Evolutionary conservation across 2,888 invertebrate genomes (phyloP).

Genomic region (Acanthosepion esculentum): DNA sequence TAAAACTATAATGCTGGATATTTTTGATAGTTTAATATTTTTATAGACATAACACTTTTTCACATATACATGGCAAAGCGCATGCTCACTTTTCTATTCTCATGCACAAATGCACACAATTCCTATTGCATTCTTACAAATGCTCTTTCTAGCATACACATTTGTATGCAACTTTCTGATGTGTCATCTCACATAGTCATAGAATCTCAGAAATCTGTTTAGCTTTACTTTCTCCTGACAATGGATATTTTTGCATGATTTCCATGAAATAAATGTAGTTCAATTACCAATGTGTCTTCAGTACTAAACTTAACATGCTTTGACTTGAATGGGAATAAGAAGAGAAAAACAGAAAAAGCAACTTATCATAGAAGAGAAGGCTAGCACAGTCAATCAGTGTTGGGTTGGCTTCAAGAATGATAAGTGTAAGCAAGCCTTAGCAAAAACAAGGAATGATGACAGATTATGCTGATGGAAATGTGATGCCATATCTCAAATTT

Average conservation of each 20-base stretch:
- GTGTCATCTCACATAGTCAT: not conserved
- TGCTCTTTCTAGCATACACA: not conserved
- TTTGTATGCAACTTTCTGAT: not conserved
- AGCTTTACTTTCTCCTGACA: not conserved
- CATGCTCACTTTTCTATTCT: no score
- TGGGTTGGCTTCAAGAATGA: not conserved
- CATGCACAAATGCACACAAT: no score
- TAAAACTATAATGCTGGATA: no score
- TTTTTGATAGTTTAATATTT: no score
- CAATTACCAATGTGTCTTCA: not conserved
- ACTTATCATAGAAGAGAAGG: not conserved
- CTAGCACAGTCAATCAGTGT: not conserved
- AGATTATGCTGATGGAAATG: not conserved
- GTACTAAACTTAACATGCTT: not conserved
- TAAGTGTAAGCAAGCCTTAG: not conserved
- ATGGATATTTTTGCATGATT: conserved; percentile 33
- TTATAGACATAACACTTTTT: no score
- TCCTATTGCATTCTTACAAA: no score
- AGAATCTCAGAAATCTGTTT: not conserved
- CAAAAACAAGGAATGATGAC: not conserved
- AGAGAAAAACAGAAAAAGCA: not conserved
- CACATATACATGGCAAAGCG: no score
- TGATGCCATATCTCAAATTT: not conserved
- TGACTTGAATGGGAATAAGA: not conserved
- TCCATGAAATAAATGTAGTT: not conserved